Percentiles rank a stretch among this genome's conserved stretches.
phyloP scores from a whole-genome alignment of 2,113 vertebrate genomes.

The Pagrus major region DNA sequence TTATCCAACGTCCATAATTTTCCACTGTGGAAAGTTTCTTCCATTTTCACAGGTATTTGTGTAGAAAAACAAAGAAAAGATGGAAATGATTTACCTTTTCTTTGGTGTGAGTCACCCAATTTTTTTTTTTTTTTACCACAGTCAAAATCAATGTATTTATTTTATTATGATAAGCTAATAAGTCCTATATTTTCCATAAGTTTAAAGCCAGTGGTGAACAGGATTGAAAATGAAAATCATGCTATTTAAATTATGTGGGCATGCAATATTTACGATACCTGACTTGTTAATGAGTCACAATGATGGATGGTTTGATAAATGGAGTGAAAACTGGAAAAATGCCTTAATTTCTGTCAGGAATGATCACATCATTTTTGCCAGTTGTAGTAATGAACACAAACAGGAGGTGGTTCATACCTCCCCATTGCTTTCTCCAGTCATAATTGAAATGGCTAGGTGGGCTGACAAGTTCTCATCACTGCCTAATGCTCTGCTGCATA shows the following conservation, averaged over 20 bases:
- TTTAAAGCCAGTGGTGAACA: slow-evolving; percentile 28
- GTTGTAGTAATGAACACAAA: background rate
- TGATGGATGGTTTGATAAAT: slow-evolving; percentile 27
- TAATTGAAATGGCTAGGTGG: slow-evolving; percentile 9
- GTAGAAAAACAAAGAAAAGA: background rate
- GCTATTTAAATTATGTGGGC: background rate
- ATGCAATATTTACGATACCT: slow-evolving; percentile 18
- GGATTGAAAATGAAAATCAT: background rate
- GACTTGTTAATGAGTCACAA: slow-evolving; percentile 11
- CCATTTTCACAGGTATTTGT: background rate
- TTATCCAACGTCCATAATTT: background rate
- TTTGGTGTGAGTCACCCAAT: background rate
- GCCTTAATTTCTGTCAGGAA: background rate
- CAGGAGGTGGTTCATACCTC: background rate
- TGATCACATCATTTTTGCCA: background rate
- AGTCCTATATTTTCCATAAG: no score
- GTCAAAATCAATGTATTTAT: slow-evolving; percentile 15
- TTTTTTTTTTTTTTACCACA: background rate
- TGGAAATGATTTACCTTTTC: background rate
- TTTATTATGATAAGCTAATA: background rate
- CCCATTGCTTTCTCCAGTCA: background rate
- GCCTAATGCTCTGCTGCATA: background rate
- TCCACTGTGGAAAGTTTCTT: background rate
- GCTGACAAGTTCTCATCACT: background rate
- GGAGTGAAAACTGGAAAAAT: slow-evolving; percentile 7